These are phyloP conservation scores for Drosophila nasuta DNA, from an alignment of 1,140 invertebrate species.

Conservation along the genomic window DNA sequence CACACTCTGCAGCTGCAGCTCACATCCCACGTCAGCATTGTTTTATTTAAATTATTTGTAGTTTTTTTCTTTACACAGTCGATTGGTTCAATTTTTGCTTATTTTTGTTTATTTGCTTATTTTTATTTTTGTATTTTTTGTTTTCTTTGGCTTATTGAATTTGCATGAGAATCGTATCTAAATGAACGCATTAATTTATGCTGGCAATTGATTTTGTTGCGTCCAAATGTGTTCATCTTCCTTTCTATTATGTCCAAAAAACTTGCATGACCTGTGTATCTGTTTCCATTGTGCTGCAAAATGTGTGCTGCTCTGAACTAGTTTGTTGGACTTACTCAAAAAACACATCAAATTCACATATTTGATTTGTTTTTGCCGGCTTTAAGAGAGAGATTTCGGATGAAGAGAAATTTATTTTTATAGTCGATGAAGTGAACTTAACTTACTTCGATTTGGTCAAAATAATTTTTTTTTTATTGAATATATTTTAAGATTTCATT, in stretches of 20 bases:
- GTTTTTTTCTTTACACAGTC: constrained; percentile 52
- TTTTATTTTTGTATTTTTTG: constrained; percentile 41
- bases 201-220: constrained; percentile 69
- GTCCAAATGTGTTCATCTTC: constrained; percentile 44
- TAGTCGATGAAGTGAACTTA: too few relatives aligned
- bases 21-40: constrained; percentile 15
- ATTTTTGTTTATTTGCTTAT: constrained; percentile 43
- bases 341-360: constrained; percentile 6
- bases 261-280: constrained; percentile 62
- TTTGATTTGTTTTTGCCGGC: neutral
- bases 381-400: neutral
- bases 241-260: constrained; percentile 51
- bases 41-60: constrained; percentile 37
- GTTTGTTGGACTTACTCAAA: constrained; percentile 45
- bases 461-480: neutral
- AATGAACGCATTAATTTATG: constrained; percentile 80
- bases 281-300: constrained; percentile 60
- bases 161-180: constrained; percentile 82
- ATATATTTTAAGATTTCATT: neutral
- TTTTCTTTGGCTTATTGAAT: constrained; percentile 58
- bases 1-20: neutral
- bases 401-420: too few relatives aligned
- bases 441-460: too few relatives aligned
- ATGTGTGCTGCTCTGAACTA: constrained; percentile 62
- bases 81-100: constrained; percentile 48